Conservation (phyloP, 37 sponge, comb jelly and placozoan species). For the Ephydatia muelleri region DNA sequence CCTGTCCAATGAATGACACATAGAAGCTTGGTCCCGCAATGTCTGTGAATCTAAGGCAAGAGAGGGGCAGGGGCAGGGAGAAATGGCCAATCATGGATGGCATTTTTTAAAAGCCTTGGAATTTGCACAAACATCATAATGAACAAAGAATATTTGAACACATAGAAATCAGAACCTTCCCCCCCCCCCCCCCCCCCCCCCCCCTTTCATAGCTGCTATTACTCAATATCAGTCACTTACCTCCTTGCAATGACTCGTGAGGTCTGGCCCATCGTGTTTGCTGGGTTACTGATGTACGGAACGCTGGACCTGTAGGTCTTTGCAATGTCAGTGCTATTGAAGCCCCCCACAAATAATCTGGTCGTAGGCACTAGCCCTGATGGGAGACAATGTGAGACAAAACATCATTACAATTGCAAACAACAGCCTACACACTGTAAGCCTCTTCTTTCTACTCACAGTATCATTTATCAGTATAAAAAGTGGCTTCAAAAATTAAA, state of each 20-base stretch:
- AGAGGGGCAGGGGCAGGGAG: neutral
- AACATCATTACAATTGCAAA: neutral
- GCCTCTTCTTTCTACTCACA: too few species aligned
- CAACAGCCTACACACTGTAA: neutral
- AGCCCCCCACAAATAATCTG: constrained; percentile 46
- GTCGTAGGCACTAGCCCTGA: constrained; percentile 33
- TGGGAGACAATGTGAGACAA: neutral
- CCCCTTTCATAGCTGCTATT: neutral
- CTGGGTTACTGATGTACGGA: constrained; percentile 81
- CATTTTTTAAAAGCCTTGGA: too few species aligned
- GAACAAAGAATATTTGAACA: too few species aligned
- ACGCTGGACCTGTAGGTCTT: constrained; percentile 35
- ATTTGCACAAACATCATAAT: too few species aligned
- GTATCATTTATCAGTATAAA: too few species aligned
- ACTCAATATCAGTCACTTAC: constrained; percentile 7
- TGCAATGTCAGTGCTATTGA: constrained; percentile 43
- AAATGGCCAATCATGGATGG: too few species aligned
- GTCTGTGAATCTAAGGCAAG: constrained; percentile 50
- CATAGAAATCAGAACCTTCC: too few species aligned
- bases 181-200: neutral
- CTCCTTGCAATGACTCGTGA: constrained; percentile 63
- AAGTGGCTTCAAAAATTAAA: too few species aligned
- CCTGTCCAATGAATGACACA: constrained; percentile 71
- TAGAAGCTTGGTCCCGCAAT: constrained; percentile 89
- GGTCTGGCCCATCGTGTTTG: constrained; percentile 59